Evolutionary conservation across 2,113 vertebrate species (phyloP).

Genomic region (Aspiorhynchus laticeps): DNA sequence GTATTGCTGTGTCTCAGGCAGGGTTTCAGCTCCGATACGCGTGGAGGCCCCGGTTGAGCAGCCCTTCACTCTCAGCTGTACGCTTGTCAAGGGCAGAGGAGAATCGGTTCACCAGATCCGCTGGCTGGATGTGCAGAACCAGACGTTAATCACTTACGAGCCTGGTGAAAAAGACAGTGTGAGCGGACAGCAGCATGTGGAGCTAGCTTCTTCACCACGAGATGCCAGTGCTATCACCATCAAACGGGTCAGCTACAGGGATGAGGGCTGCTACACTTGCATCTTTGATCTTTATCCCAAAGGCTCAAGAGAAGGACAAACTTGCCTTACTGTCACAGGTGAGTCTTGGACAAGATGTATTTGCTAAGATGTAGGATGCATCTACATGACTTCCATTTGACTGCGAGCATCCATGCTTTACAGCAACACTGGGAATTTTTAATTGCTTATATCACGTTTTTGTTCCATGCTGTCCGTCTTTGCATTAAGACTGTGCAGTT

Average conservation of each 20-base stretch:
- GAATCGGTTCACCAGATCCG: slow-evolving; percentile 71
- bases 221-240: slow-evolving; percentile 72
- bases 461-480: neutral
- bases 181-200: slow-evolving; percentile 74
- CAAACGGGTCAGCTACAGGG: slow-evolving; percentile 72
- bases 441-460: neutral
- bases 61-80: slow-evolving; percentile 76
- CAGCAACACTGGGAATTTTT: neutral
- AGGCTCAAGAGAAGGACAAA: slow-evolving; percentile 68
- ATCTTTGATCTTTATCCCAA: slow-evolving; percentile 72
- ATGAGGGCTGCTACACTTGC: slow-evolving; percentile 79
- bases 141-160: slow-evolving; percentile 71
- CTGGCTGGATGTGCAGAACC: slow-evolving; percentile 75
- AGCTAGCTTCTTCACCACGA: slow-evolving; percentile 63
- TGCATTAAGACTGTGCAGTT: neutral
- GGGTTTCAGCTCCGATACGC: slow-evolving; percentile 66
- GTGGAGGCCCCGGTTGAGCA: slow-evolving; percentile 68
- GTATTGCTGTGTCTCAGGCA: slow-evolving; percentile 63
- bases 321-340: slow-evolving; percentile 75
- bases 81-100: slow-evolving; percentile 59
- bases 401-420: neutral
- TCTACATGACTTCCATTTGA: neutral
- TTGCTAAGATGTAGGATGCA: neutral
- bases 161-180: slow-evolving; percentile 67
- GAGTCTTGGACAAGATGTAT: slow-evolving; percentile 50